Evolutionary conservation across 2,113 vertebrate genomes (phyloP).

Genomic region (Callipepla californica): DNA sequence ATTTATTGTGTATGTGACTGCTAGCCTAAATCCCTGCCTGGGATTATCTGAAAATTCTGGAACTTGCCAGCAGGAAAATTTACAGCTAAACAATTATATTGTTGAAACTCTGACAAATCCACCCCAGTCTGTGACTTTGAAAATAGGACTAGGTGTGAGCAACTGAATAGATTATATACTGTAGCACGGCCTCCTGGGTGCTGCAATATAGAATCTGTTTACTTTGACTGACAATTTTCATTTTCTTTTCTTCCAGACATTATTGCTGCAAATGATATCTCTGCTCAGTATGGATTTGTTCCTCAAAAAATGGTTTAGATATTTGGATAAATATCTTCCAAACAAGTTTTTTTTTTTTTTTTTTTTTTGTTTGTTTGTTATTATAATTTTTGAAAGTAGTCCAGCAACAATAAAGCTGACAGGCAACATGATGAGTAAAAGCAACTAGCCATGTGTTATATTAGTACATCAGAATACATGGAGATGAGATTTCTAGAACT

Average conservation of each 20-base stretch:
- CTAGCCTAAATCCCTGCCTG: slow-evolving; percentile 56
- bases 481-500: slow-evolving; percentile 46
- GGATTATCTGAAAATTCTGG: slow-evolving; percentile 67
- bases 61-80: slow-evolving; percentile 62
- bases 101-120: slow-evolving; percentile 77
- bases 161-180: slow-evolving; percentile 53
- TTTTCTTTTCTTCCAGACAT: slow-evolving; percentile 62
- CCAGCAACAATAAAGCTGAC: slow-evolving; percentile 57
- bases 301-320: slow-evolving; percentile 63
- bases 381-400: slow-evolving; percentile 49
- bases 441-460: slow-evolving; percentile 23
- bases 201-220: slow-evolving; percentile 50
- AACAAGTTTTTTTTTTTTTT: slow-evolving; percentile 34
- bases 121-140: slow-evolving; percentile 69
- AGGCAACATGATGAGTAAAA: slow-evolving; percentile 26
- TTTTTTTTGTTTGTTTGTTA: neutral
- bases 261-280: slow-evolving; percentile 63
- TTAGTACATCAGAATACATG: slow-evolving; percentile 43
- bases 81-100: slow-evolving; percentile 74
- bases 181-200: slow-evolving; percentile 10
- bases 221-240: slow-evolving; percentile 67
- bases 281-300: slow-evolving; percentile 60
- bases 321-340: slow-evolving; percentile 71
- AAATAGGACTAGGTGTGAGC: slow-evolving; percentile 68
- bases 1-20: slow-evolving; percentile 48